A percentile compares a stretch with the other conserved stretches of the same genome.
Evolutionary conservation across 2,888 invertebrate species (phyloP).

Genomic region (Idaea straminata): DNA sequence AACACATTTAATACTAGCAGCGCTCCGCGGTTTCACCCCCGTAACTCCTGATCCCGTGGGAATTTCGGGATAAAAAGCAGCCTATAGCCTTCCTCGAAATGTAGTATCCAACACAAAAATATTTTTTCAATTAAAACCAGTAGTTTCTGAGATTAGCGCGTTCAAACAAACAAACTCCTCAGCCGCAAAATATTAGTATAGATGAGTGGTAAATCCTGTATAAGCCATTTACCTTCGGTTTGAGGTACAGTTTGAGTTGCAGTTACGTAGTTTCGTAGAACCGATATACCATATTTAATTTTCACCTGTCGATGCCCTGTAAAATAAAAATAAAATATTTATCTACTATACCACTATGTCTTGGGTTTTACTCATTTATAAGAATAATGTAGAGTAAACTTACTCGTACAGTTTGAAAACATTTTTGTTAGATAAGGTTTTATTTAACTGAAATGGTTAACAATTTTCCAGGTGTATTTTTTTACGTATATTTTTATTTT

Average conservation of each 20-base stretch:
- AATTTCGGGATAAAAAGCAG: too few species aligned
- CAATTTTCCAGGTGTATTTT: background rate
- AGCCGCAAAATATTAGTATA: too few species aligned
- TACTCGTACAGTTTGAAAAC: conserved; percentile 35
- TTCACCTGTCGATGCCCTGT: conserved; percentile 31
- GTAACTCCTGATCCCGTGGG: too few species aligned
- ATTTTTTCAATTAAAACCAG: too few species aligned
- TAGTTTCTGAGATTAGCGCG: too few species aligned
- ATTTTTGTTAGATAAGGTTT: conserved; percentile 18
- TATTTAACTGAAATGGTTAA: background rate
- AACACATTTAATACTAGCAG: too few species aligned
- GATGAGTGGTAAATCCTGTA: too few species aligned
- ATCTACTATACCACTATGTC: background rate
- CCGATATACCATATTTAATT: conserved; percentile 27
- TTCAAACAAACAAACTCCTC: too few species aligned
- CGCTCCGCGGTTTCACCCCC: too few species aligned
- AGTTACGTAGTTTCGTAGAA: conserved; percentile 46
- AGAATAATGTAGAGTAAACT: conserved; percentile 11
- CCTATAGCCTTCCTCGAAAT: too few species aligned
- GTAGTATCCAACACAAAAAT: too few species aligned
- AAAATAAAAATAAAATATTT: conserved; percentile 14
- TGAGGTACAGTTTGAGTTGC: conserved; percentile 39
- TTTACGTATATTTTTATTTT: background rate
- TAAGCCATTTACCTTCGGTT: conserved; percentile 41
- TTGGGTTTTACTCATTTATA: background rate